Conservation (phyloP, 2,113 vertebrate genomes). For the Dendropsophus ebraccatus region DNA sequence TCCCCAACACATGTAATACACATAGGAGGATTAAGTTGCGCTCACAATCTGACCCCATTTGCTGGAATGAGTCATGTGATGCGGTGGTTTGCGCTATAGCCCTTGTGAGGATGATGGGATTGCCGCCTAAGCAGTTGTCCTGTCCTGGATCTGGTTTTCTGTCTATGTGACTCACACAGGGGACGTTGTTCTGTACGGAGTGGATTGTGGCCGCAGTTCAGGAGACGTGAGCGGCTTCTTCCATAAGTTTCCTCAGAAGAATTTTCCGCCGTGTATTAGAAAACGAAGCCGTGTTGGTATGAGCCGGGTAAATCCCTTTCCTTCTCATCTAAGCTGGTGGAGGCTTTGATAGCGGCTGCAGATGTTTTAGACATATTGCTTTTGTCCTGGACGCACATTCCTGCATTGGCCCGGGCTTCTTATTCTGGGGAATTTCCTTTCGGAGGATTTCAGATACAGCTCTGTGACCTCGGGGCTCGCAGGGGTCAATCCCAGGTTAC, state of each 20-base stretch:
- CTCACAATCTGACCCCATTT: no score
- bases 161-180: no score
- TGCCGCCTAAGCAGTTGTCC: no score
- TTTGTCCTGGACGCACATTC: constrained; percentile 42
- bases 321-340: constrained; percentile 21
- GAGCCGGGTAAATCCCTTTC: constrained; percentile 26
- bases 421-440: constrained; percentile 48
- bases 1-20: no score
- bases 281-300: constrained; percentile 6
- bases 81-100: no score
- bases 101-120: no score
- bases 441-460: constrained; percentile 27
- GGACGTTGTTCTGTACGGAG: background rate
- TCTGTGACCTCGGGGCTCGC: constrained; percentile 22
- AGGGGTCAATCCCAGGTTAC: constrained; percentile 36
- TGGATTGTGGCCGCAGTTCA: background rate
- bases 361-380: constrained; percentile 51
- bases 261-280: constrained; percentile 13
- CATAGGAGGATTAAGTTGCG: no score
- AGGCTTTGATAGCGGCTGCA: constrained; percentile 33
- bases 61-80: no score
- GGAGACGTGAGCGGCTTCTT: background rate
- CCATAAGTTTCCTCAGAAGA: background rate
- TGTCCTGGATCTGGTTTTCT: no score
- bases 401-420: constrained; percentile 38